Base-by-base conservation (phyloP, 1,140 invertebrate species). In the Pogonomyrmex californicus region DNA sequence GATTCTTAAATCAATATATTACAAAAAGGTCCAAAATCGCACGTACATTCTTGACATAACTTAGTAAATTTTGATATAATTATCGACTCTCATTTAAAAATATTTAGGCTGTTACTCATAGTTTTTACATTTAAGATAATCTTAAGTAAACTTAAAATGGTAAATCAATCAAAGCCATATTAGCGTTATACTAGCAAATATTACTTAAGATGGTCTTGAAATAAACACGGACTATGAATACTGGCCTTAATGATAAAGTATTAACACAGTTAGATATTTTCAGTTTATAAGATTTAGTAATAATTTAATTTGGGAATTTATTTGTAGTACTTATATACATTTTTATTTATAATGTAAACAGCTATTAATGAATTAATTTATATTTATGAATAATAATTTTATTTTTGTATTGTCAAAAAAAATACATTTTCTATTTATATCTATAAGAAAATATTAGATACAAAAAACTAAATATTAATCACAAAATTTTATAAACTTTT, bases 371-470 rank as follows among this genome's bases (percentile, higher is more conserved):
- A 78, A 90, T 87, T 70, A 56, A 73, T 60, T 30, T 33, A 75
- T 54, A 86, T 81, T 90, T 85, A 70, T 73, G 88, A 88, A 89
- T 89, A 87, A 90, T 89, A 65, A 79, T 90, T 89, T 89, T 90
- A 90, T 60, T 78, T 89, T 89, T 86, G 47, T 85, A 76, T 86
- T 89, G 7, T 75, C 12, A 47, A 9, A 14, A n/a, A 23, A 3
- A 44, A 73, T n/a, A 71, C 73, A 33, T 71, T 82, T 44, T 71
- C 51, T 44, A 44, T 41, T 65, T 44, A 17, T 2, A 12, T 47
- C n/a, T 71, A 4, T 17, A 14, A 12, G 17, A 86, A 76, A 60
- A 62, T 51, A 68, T 10, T 9, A 47, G 10, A 88, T 36, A 62
- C 47, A 82, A 51, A 44, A 51, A 77, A 44, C 1, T 73, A 70